Conservation (phyloP, 2,797 vertebrate genomes). For the Rhinella marina region DNA sequence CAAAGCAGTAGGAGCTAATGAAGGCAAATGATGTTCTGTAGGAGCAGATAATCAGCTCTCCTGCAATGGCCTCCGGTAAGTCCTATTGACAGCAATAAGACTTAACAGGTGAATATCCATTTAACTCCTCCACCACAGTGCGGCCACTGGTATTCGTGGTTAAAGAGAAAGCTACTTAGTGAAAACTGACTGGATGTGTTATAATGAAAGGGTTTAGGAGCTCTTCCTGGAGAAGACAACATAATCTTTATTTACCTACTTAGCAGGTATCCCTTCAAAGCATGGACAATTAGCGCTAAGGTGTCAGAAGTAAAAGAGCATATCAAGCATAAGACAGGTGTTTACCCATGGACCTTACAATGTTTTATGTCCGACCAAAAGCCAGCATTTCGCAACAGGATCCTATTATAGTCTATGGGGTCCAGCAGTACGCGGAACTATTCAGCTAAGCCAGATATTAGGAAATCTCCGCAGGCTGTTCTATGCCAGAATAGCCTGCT, state of each 20-base stretch:
- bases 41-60: constrained; percentile 33
- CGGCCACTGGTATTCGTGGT: constrained; percentile 27
- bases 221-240: constrained; percentile 32
- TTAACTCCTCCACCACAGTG: constrained; percentile 7
- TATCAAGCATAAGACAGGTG: not conserved
- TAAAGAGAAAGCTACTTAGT: constrained; percentile 56
- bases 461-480: no score
- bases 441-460: no score
- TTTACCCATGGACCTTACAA: not conserved
- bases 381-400: no score
- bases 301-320: not conserved
- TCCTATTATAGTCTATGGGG: no score
- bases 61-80: not conserved
- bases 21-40: not conserved
- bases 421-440: no score
- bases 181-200: constrained; percentile 51
- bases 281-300: not conserved
- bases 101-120: constrained; percentile 37
- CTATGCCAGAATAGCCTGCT: no score
- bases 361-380: no score
- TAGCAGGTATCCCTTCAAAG: constrained; percentile 38
- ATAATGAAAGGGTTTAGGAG: constrained; percentile 55
- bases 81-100: constrained; percentile 39
- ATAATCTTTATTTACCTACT: constrained; percentile 44
- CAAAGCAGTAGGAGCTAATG: constrained; percentile 7